These are phyloP conservation scores for Xestobium rufovillosum DNA, from an alignment of 2,888 invertebrate species.

Conservation along the genomic window DNA sequence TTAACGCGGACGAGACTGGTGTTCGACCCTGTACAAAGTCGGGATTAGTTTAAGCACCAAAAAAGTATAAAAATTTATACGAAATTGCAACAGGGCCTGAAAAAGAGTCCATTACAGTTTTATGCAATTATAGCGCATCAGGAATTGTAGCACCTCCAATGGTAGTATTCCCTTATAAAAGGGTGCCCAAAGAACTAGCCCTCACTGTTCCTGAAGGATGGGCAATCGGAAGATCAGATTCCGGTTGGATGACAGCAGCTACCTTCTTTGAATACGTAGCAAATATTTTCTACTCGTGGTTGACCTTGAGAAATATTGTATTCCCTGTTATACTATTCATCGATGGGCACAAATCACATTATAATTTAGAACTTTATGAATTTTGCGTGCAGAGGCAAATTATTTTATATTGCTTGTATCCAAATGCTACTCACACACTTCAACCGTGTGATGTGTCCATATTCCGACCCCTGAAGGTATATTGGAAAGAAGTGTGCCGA, in stretches of 20 bases:
- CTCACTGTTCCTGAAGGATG: conserved; percentile 19
- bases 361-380: conserved; percentile 14
- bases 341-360: conserved; percentile 19
- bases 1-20: too few species aligned
- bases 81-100: conserved; percentile 7
- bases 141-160: conserved; percentile 20
- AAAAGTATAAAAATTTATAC: too few species aligned
- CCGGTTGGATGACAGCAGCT: conserved; percentile 3
- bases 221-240: conserved; percentile 19
- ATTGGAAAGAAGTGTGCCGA: conserved; percentile 18
- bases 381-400: conserved; percentile 26
- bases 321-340: conserved; percentile 15
- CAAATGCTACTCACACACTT: conserved; percentile 24
- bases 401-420: conserved; percentile 20
- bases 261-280: too few species aligned
- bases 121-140: conserved; percentile 3
- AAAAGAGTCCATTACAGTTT: conserved; percentile 17
- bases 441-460: conserved; percentile 29
- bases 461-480: conserved; percentile 22
- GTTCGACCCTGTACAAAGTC: too few species aligned
- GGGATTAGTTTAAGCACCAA: too few species aligned
- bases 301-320: conserved; percentile 13
- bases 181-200: conserved; percentile 15
- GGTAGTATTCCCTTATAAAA: too few species aligned
- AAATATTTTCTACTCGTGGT: conserved; percentile 17